phyloP scores from a whole-genome alignment of 2,113 vertebrate species.

The Piaya cayana region DNA sequence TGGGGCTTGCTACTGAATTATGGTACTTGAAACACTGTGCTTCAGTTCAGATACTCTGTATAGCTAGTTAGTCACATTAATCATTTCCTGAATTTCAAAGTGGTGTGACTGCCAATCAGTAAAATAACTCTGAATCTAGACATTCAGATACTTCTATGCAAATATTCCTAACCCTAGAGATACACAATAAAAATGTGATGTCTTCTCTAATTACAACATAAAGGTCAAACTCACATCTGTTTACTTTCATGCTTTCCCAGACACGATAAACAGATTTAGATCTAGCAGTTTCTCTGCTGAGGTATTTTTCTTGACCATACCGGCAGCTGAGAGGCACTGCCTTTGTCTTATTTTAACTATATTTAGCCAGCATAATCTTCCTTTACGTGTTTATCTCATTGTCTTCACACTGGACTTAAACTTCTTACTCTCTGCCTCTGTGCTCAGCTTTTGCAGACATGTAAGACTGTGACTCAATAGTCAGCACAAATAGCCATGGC shows the following conservation, averaged over 20 bases:
- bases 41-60: not conserved
- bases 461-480: not conserved
- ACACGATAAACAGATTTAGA: not conserved
- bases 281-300: not conserved
- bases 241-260: not conserved
- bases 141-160: not conserved
- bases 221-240: constrained; percentile 29
- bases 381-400: not conserved
- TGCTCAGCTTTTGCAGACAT: not conserved
- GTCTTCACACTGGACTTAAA: not conserved
- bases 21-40: not conserved
- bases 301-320: not conserved
- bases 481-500: not conserved
- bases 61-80: not conserved
- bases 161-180: not conserved
- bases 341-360: not conserved
- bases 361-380: not conserved
- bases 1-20: not conserved
- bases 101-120: not conserved
- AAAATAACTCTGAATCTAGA: not conserved
- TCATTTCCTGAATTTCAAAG: not conserved
- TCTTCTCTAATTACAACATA: constrained; percentile 4
- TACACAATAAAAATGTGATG: not conserved
- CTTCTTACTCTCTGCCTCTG: not conserved
- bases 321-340: not conserved